phyloP scores from a whole-genome alignment of 2,797 vertebrate genomes.

The Pangasius larnaudii region DNA sequence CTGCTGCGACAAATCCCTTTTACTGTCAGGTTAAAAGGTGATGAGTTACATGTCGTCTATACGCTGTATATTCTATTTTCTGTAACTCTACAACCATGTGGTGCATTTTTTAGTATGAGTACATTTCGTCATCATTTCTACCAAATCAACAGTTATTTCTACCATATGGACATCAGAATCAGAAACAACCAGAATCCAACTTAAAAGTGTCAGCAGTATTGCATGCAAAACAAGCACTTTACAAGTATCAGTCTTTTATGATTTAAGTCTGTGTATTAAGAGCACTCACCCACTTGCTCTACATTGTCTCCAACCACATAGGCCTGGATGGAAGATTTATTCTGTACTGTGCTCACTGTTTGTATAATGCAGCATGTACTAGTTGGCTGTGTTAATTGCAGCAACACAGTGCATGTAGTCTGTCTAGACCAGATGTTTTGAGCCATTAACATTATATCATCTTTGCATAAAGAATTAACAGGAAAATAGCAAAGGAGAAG shows the following conservation, averaged over 20 bases:
- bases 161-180: neutral
- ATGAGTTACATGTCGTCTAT: neutral
- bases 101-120: neutral
- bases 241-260: neutral
- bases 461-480: neutral
- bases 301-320: slow-evolving; percentile 52
- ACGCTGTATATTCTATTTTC: neutral
- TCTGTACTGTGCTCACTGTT: slow-evolving; percentile 49
- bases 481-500: neutral
- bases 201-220: neutral
- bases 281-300: slow-evolving; percentile 62
- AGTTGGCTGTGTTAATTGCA: slow-evolving; percentile 55
- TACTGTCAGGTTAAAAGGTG: slow-evolving; percentile 1
- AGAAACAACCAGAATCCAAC: neutral
- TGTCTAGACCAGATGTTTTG: slow-evolving; percentile 48
- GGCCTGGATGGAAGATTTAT: slow-evolving; percentile 42
- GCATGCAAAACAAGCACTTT: neutral
- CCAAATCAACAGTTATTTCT: neutral
- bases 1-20: slow-evolving; percentile 46
- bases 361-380: slow-evolving; percentile 67
- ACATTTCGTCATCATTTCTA: neutral
- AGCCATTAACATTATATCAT: neutral
- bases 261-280: neutral
- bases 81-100: neutral
- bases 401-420: slow-evolving; percentile 58